Conservation (phyloP, 2,113 vertebrate genomes). For the Dunckerocampus dactyliophorus region DNA sequence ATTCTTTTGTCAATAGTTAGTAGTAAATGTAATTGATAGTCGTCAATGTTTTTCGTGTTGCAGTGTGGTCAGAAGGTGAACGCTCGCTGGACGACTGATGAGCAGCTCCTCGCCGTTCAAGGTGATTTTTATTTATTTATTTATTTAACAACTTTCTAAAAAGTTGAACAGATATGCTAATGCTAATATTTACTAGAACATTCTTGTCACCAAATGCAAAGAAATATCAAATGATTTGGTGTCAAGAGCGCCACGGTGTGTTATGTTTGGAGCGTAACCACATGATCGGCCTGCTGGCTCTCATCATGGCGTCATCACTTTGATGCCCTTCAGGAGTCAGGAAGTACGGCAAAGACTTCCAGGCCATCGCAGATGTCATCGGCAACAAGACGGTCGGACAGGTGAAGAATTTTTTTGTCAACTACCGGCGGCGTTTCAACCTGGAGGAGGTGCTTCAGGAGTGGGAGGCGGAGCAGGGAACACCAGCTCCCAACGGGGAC, state of each 20-base stretch:
- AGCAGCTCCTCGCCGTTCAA: conserved; percentile 98
- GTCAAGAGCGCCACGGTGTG: no score
- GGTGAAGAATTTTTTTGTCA: conserved; percentile 99
- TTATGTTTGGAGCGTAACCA: no score
- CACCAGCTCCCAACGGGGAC: conserved; percentile 87
- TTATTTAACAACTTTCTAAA: no score
- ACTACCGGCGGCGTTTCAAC: conserved; percentile 99
- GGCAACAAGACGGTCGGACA: conserved; percentile 99
- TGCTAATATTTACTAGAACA: no score
- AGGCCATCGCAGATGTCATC: conserved; percentile 99
- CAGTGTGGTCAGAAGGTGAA: conserved; percentile 98
- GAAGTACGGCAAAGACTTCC: conserved; percentile 99
- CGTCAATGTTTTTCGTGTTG: conserved; percentile 26
- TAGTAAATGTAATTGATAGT: no score
- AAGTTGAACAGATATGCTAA: no score
- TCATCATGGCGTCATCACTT: not conserved
- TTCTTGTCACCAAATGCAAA: no score
- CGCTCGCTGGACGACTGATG: conserved; percentile 98
- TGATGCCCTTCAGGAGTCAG: conserved; percentile 83
- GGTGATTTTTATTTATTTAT: no score
- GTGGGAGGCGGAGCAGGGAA: conserved; percentile 99
- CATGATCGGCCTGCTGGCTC: not conserved
- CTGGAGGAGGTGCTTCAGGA: conserved; percentile 99
- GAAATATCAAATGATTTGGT: no score
- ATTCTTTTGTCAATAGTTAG: no score